Evolutionary conservation across 35 echinoderm and acorn worm species (phyloP), one percentile per base, ranked within the genome.

Genomic region (Heliocidaris erythrogramma): DNA sequence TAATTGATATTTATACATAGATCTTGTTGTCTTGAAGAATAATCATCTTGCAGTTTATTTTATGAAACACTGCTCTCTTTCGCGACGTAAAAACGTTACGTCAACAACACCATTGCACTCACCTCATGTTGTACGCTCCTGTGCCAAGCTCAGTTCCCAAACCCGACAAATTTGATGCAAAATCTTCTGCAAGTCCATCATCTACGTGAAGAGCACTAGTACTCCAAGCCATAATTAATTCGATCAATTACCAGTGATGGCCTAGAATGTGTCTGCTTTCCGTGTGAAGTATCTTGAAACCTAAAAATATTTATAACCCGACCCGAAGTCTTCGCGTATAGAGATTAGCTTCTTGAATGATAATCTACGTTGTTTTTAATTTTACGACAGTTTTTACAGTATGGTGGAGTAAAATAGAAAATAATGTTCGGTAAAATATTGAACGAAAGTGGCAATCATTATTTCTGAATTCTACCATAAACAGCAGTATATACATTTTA

Each of bases 71-170:
- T 56, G 9, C 52, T 56, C 52, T 12, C 14, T 13, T 13, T 8
- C 7, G 49, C 2, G 49, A 56, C 8, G 52, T 56, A 56, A 56
- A 56, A 11, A 13, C 52, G 13, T 56, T 56, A 56, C 52, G 52
- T 56, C 52, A 56, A 56, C 11, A 78, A 78, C 16, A 69, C 61
- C 61, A 27, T 5, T 78, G 65, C 65, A 78, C 84, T 88, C 97
- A 99, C 98, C 98, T 99, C 98, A 99, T 99, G 87, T 99, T 99
- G 94, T 99, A 99, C 60, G 98, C 98, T 87, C 95, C 97, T 27
- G 98, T 99, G 30, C 98, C 98, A 18, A 99, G 94, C 42, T 99
- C 98, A 17, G 97, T 99, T 27, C 98, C 98, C 59, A 99, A 85
- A 88, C 98, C 98, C 56, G 95, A 96, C n/a, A 99, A 95, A 94